These are phyloP conservation scores for Oreotragus oreotragus DNA, from an alignment of 2,113 vertebrate species.

Conservation along the genomic window DNA sequence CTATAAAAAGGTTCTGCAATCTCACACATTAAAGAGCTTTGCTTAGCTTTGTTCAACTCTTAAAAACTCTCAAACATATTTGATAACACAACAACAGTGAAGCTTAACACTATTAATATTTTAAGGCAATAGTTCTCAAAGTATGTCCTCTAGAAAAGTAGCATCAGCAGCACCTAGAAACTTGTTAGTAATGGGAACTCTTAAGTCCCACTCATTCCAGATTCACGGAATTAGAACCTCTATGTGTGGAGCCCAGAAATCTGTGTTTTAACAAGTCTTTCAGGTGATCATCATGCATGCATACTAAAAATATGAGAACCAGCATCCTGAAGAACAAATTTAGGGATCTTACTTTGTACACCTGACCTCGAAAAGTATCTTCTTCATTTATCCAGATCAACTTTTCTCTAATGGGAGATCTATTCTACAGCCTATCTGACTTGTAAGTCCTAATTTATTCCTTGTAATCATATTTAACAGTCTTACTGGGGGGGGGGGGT, in stretches of 20 bases:
- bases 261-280: not conserved
- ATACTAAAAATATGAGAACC: not conserved
- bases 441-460: slow-evolving; percentile 18
- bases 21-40: not conserved
- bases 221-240: not conserved
- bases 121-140: not conserved
- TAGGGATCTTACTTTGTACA: not conserved
- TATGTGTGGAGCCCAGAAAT: not conserved
- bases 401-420: slow-evolving; percentile 4
- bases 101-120: not conserved
- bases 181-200: not conserved
- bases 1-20: not conserved
- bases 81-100: not conserved
- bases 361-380: not conserved
- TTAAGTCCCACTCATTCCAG: not conserved
- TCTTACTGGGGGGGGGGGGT: not conserved
- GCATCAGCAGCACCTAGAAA: not conserved
- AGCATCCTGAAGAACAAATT: not conserved
- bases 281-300: not conserved
- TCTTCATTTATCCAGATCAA: not conserved
- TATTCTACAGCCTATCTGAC: not conserved
- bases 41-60: not conserved
- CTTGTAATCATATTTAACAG: slow-evolving; percentile 49
- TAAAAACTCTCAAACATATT: not conserved
- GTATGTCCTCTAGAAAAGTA: not conserved